These are phyloP conservation scores for Anthonomus grandis DNA, from an alignment of 1,140 invertebrate genomes.

Conservation along the genomic window DNA sequence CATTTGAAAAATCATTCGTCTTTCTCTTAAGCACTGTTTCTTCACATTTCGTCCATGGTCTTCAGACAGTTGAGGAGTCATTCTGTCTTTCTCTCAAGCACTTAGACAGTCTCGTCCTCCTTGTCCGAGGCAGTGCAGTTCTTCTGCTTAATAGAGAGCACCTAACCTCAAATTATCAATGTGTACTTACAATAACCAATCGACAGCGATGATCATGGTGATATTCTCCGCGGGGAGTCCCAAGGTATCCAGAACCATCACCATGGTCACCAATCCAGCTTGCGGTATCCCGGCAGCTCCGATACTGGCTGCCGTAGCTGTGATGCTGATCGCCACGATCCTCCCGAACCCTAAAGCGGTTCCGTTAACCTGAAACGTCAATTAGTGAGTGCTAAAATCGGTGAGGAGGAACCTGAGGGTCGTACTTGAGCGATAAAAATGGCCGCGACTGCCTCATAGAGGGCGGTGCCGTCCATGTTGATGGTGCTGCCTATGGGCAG, in stretches of 20 bases:
- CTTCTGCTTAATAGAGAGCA: background rate
- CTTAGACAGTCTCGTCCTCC: too few species aligned
- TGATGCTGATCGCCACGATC: conserved; percentile 61
- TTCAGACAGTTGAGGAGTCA: too few species aligned
- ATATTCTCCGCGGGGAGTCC: conserved; percentile 79
- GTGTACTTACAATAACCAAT: conserved; percentile 79
- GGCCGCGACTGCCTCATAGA: conserved; percentile 82
- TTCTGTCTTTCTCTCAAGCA: too few species aligned
- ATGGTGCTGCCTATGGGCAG: conserved; percentile 84
- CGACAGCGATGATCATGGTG: conserved; percentile 78
- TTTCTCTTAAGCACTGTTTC: too few species aligned
- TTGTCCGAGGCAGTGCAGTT: too few species aligned
- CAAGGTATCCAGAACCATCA: conserved; percentile 81
- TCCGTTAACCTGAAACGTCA: conserved; percentile 47
- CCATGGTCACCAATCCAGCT: conserved; percentile 79
- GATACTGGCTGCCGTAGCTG: conserved; percentile 82
- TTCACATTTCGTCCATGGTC: too few species aligned
- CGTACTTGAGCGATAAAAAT: conserved; percentile 78
- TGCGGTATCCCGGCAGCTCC: conserved; percentile 88
- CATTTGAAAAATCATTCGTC: too few species aligned
- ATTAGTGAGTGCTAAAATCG: background rate
- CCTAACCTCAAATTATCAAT: background rate
- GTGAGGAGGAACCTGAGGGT: background rate
- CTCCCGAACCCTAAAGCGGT: conserved; percentile 63
- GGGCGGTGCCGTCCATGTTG: conserved; percentile 83